Evolutionary conservation across 2,888 invertebrate species (phyloP).

Genomic region (Hirtodrosophila alboralis): DNA sequence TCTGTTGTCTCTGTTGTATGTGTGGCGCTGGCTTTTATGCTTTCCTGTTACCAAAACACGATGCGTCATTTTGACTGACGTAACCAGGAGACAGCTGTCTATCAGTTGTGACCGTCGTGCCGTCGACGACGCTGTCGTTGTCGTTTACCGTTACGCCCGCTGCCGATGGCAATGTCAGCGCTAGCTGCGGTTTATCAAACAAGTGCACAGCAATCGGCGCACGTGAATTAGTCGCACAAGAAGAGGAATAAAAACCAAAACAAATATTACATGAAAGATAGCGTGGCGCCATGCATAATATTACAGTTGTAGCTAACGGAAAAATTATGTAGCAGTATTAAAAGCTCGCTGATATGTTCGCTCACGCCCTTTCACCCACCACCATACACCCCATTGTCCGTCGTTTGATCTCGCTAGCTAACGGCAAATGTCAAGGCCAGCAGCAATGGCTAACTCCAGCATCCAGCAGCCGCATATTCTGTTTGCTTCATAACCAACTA

Average conservation of each 20-base stretch:
- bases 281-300: slow-evolving; percentile 24
- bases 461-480: slow-evolving; percentile 68
- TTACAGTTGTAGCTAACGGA: slow-evolving; percentile 33
- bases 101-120: slow-evolving; percentile 77
- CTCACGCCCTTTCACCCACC: not conserved
- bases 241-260: slow-evolving; percentile 32
- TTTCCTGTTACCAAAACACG: slow-evolving; percentile 84
- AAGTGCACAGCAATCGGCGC: slow-evolving; percentile 78
- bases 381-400: not conserved
- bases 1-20: slow-evolving; percentile 19
- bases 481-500: slow-evolving; percentile 78
- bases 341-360: slow-evolving; percentile 32
- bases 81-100: slow-evolving; percentile 84
- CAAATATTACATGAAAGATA: slow-evolving; percentile 28
- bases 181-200: slow-evolving; percentile 81
- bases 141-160: slow-evolving; percentile 76
- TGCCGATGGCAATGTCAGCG: slow-evolving; percentile 68
- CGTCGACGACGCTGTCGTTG: slow-evolving; percentile 37
- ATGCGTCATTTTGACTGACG: slow-evolving; percentile 85
- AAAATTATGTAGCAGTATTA: slow-evolving; percentile 10
- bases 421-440: slow-evolving; percentile 58
- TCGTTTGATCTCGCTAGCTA: slow-evolving; percentile 40
- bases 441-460: slow-evolving; percentile 32
- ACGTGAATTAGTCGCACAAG: slow-evolving; percentile 14
- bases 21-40: slow-evolving; percentile 76